Percentiles rank a stretch among this genome's conserved stretches.
phyloP scores from a whole-genome alignment of 1,140 invertebrate genomes.

The Probaryconus sp. region DNA sequence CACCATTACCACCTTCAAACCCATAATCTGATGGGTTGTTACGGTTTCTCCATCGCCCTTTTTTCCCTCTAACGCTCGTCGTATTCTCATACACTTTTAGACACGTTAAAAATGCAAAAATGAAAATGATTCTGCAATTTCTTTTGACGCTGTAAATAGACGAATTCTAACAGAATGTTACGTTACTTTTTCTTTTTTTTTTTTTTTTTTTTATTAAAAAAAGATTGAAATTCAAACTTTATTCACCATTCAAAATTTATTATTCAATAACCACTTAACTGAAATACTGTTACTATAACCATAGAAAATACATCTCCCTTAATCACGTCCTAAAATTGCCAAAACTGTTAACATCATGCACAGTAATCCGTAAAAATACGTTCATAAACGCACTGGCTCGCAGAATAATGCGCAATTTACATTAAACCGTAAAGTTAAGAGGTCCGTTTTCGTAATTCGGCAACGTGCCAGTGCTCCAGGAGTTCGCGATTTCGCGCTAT shows the following conservation, averaged over 20 bases:
- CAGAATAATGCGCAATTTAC: neutral
- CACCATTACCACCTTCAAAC: conserved; percentile 64
- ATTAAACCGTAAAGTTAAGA: neutral
- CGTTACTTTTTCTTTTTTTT: no score
- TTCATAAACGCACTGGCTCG: neutral
- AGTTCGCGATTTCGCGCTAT: conserved; percentile 25
- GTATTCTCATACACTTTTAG: conserved; percentile 1
- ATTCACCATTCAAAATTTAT: neutral
- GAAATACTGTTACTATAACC: no score
- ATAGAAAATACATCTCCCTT: no score
- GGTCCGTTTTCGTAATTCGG: conserved; percentile 5
- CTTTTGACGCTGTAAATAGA: neutral
- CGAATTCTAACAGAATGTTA: conserved; percentile 19
- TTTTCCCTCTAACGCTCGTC: neutral
- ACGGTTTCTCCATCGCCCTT: conserved; percentile 42
- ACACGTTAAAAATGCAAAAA: conserved; percentile 26
- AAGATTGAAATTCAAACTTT: neutral
- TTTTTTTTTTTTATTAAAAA: no score
- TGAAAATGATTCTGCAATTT: conserved; percentile 18
- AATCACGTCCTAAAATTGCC: no score
- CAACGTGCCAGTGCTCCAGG: neutral
- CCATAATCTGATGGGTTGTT: conserved; percentile 63
- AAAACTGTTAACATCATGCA: neutral
- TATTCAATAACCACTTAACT: no score
- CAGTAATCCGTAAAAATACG: neutral